Base-by-base conservation (phyloP, 2,113 vertebrate species). In the Stigmatopora argus region DNA sequence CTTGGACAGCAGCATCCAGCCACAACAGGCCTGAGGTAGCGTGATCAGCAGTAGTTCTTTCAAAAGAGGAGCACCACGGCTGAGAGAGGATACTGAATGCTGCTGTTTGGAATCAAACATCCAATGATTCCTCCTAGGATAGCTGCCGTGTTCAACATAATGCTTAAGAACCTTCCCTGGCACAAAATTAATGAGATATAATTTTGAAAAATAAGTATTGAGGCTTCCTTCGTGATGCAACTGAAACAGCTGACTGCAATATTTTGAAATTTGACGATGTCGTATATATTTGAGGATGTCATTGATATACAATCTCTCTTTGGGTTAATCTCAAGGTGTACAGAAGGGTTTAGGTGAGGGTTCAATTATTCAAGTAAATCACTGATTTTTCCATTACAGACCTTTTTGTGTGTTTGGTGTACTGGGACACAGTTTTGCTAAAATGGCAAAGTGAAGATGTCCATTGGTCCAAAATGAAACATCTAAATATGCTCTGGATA, bases 1-100 rank as follows among this genome's bases (percentile, higher is more conserved):
- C 73, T 82, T 77, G 81, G 86, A 81, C 72, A 70, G 79, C 86
- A 83, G 78, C 82, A 84, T 84, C 79, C 87, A 88, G 84, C 86
- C 82, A 87, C 83, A 83, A 86, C 86, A 85, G 83, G 86, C 87
- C 88, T 2, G 72, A 75, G 83, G 85, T 86, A 67, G 82, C 47
- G 1, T 21, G 82, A 80, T 82, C 76, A 77, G 80, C 82, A 67
- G 86, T 65, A 47, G 73, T 67, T 71, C 74, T 72, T 76, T 79
- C 77, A 73, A 77, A 71, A 78, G 71, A 76, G 65, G 68, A 79
- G 67, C 67, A 51, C 64, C 45, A 59, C 38, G 56, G 71, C 57
- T 47, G 69, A 64, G 64, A 31, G 65, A 67, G 67, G 69, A 66
- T 75, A 41, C 38, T 41, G 38, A 8, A 79, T 67, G 70, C 59